Conservation (phyloP, 2,888 invertebrate species). For the Meta bourneti region DNA sequence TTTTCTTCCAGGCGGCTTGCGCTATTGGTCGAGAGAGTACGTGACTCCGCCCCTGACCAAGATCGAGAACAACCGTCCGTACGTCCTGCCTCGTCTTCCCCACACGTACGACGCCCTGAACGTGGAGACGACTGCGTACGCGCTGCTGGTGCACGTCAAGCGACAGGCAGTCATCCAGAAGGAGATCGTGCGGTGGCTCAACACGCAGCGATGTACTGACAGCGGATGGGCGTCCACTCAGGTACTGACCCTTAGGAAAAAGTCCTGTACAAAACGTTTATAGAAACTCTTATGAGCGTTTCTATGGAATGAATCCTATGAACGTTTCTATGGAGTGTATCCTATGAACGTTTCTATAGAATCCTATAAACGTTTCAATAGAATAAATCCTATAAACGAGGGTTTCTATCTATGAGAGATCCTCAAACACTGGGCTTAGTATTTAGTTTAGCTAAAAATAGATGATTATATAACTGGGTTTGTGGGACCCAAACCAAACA, state of each 20-base stretch:
- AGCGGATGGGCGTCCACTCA: conserved; percentile 94
- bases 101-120: conserved; percentile 94
- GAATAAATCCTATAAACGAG: too few relatives aligned
- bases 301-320: too few relatives aligned
- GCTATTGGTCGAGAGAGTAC: conserved; percentile 91
- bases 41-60: conserved; percentile 84
- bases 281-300: too few relatives aligned
- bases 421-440: too few relatives aligned
- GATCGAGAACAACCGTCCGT: conserved; percentile 92
- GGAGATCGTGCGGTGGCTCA: conserved; percentile 93
- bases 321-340: too few relatives aligned
- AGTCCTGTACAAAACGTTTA: too few relatives aligned
- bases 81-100: conserved; percentile 91
- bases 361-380: too few relatives aligned
- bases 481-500: too few relatives aligned
- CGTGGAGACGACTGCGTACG: conserved; percentile 95
- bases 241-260: conserved; percentile 22
- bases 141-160: conserved; percentile 91
- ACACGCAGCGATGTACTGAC: conserved; percentile 91
- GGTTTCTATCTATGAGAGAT: too few relatives aligned
- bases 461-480: too few relatives aligned
- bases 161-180: conserved; percentile 90
- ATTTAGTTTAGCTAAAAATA: too few relatives aligned
- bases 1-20: conserved; percentile 83
- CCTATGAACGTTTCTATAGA: too few relatives aligned